phyloP scores from a whole-genome alignment of 1,140 invertebrate genomes.

The Drosophila pectinifera region DNA sequence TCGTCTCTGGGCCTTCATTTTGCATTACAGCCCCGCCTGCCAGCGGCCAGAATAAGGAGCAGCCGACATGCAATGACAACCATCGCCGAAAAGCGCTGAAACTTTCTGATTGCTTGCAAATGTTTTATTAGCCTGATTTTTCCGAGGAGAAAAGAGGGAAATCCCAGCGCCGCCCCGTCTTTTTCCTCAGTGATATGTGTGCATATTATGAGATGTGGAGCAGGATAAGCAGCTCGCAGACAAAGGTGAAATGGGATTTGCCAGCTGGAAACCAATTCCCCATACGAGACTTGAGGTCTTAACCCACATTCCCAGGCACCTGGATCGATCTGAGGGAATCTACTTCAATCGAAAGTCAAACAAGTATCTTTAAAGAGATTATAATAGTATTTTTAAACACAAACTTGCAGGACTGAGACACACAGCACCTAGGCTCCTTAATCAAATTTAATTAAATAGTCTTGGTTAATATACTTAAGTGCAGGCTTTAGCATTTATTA shows the following conservation, averaged over 20 bases:
- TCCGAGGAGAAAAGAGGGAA: slow-evolving; percentile 6
- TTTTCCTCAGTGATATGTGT: slow-evolving; percentile 29
- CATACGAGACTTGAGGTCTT: slow-evolving; percentile 15
- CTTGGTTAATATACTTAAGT: neutral
- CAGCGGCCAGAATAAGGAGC: slow-evolving; percentile 22
- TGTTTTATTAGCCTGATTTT: slow-evolving; percentile 76
- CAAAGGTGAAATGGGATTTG: slow-evolving; percentile 48
- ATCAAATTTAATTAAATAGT: no score
- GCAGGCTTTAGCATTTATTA: neutral
- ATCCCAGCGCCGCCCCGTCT: neutral
- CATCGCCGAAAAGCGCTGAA: slow-evolving; percentile 59
- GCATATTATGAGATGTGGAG: slow-evolving; percentile 40
- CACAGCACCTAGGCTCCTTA: no score
- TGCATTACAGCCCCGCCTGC: slow-evolving; percentile 50
- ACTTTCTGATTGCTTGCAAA: slow-evolving; percentile 78
- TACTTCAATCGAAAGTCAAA: neutral
- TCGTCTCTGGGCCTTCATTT: slow-evolving; percentile 48
- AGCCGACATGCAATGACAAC: slow-evolving; percentile 73
- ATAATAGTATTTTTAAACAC: neutral
- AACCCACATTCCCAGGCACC: slow-evolving; percentile 3
- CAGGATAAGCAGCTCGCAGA: slow-evolving; percentile 32
- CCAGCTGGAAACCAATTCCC: slow-evolving; percentile 21
- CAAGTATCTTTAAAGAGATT: neutral
- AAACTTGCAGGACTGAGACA: neutral
- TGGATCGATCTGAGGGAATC: neutral